These are phyloP conservation scores for Nowickia ferox DNA, from an alignment of 2,888 invertebrate species.

Conservation along the genomic window DNA sequence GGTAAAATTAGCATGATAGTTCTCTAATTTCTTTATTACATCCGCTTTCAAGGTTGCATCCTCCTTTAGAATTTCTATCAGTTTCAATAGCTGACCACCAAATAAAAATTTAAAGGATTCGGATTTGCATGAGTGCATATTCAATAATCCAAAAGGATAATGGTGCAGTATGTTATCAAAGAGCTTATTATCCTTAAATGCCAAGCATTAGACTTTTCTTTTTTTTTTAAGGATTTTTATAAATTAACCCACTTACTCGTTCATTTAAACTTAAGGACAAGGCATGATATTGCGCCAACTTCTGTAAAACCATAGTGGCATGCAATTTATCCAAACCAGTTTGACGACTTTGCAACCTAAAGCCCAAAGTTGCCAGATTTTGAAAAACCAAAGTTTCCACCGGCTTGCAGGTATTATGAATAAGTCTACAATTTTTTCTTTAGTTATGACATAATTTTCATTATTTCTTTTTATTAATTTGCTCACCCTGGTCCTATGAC, in stretches of 20 bases:
- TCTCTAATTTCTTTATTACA: conserved; percentile 77
- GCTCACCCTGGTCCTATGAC: conserved; percentile 78
- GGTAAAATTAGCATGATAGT: conserved; percentile 79
- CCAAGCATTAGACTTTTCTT: neutral
- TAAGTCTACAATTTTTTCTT: conserved; percentile 75
- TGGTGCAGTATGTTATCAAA: conserved; percentile 74
- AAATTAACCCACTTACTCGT: conserved; percentile 79
- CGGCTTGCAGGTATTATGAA: conserved; percentile 78
- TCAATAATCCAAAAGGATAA: conserved; percentile 78
- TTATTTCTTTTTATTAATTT: neutral
- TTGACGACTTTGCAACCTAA: conserved; percentile 84
- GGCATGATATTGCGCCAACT: conserved; percentile 85
- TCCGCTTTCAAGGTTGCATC: conserved; percentile 75
- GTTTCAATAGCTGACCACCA: conserved; percentile 79
- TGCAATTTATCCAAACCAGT: conserved; percentile 84
- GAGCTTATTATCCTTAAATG: conserved; percentile 74
- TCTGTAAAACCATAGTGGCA: conserved; percentile 83
- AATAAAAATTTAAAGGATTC: conserved; percentile 78
- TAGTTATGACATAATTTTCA: neutral
- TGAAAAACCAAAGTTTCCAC: conserved; percentile 80
- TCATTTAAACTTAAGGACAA: conserved; percentile 84
- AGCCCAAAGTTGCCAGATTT: conserved; percentile 83
- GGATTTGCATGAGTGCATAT: conserved; percentile 79
- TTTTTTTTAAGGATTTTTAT: neutral
- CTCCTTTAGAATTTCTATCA: conserved; percentile 76